Evolutionary conservation across 1,140 invertebrate species (phyloP).

Genomic region (Aphelinus certus): DNA sequence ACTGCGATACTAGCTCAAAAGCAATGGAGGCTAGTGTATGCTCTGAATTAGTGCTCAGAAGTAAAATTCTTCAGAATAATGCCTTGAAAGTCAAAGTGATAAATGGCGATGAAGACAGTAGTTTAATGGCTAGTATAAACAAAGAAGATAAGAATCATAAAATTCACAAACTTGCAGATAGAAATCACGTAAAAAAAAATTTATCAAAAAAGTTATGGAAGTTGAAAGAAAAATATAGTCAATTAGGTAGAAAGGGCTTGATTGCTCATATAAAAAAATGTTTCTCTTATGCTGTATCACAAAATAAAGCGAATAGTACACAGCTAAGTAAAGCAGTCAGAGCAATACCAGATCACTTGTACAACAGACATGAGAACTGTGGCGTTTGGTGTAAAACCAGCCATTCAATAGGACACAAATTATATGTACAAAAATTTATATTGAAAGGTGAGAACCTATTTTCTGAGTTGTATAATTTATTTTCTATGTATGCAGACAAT

Average conservation of each 20-base stretch:
- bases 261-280: slow-evolving; percentile 8
- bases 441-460: too few relatives aligned
- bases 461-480: too few relatives aligned
- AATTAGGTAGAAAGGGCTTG: not conserved
- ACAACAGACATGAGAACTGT: slow-evolving; percentile 3
- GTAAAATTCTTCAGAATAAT: not conserved
- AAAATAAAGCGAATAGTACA: slow-evolving; percentile 1
- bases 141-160: too few relatives aligned
- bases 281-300: not conserved
- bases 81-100: not conserved
- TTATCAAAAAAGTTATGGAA: not conserved
- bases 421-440: too few relatives aligned
- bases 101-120: not conserved
- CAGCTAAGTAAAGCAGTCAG: not conserved
- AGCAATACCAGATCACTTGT: slow-evolving; percentile 9
- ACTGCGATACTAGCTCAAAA: not conserved
- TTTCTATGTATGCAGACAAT: too few relatives aligned
- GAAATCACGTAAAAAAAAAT: slow-evolving; percentile 3
- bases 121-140: too few relatives aligned
- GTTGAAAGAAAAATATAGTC: not conserved
- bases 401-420: too few relatives aligned
- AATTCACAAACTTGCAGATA: too few relatives aligned
- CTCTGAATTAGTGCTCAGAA: not conserved
- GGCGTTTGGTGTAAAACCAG: slow-evolving; percentile 21
- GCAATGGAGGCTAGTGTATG: not conserved